phyloP scores from a whole-genome alignment of 2,797 vertebrate species.

The Rhinichthys osculus region DNA sequence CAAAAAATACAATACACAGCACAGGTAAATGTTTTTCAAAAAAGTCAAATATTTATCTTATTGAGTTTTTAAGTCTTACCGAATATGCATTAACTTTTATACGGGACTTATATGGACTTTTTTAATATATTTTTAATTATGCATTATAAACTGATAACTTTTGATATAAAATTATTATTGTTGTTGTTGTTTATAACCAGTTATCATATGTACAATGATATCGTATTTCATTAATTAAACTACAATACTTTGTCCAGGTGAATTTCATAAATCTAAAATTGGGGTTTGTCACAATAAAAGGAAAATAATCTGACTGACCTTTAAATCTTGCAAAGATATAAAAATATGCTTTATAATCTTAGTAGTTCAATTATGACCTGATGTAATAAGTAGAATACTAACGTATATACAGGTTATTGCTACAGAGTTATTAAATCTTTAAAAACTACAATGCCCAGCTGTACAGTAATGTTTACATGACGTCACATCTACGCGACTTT shows the following conservation, averaged over 20 bases:
- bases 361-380: background rate
- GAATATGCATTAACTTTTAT: background rate
- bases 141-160: background rate
- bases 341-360: background rate
- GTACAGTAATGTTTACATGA: background rate
- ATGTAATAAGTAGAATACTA: background rate
- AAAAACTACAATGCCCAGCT: conserved; percentile 69
- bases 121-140: background rate
- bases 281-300: background rate
- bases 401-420: background rate
- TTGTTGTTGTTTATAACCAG: background rate
- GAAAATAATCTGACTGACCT: background rate
- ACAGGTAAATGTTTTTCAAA: background rate
- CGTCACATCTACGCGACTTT: conserved; percentile 67
- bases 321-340: background rate
- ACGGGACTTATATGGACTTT: background rate
- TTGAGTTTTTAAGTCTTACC: background rate
- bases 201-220: background rate
- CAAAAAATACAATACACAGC: background rate
- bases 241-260: background rate
- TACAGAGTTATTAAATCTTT: background rate
- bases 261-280: background rate
- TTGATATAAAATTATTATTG: too few species aligned
- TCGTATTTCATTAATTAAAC: background rate
- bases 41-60: background rate